Evolutionary conservation across 2,888 invertebrate genomes (phyloP), one percentile per base, ranked within the genome.

Genomic region (Baronia brevicornis): DNA sequence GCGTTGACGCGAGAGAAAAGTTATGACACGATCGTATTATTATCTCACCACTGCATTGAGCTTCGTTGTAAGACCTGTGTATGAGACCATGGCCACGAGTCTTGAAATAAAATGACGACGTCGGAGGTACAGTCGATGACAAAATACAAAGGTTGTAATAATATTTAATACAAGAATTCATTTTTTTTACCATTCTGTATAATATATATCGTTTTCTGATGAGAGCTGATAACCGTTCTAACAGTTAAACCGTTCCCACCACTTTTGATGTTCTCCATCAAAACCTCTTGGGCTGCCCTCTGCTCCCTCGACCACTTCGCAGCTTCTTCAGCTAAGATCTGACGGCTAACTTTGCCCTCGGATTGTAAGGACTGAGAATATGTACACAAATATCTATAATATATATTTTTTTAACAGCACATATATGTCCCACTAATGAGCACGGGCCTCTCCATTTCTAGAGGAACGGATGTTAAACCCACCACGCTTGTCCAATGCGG

Each of bases 291-390:
- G 0, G 77, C 73, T 1, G 78, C 75, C 1, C 79, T 59, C 41
- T 84, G 84, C 39, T 79, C 80, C 8, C 84, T 57, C 0, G 84
- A 80, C 84, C 84, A 84, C 32, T 84, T 80, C 0, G 84, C 75
- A 2, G 82, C 82, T 44, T 84, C 79, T 40, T 84, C 84, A 1
- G 84, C 80, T 34, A 84, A 41, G 20, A 79, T 77, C 43, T 80
- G 80, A 3, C 82, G 63, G 39, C 79, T 79, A 20, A 78, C 65
- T 55, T 72, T 80, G n/a, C 79, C 80, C 39, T 75, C 63, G 8
- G 73, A 71, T 59, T 79, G 80, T 0, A 69, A 65, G 0, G 82
- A 77, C 82, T 82, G 38, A 39, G 28, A 27, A 36, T 11, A 17
- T 22, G 7, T 18, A 8, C 9, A 21, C 4, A 23, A 29, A 10